Evolutionary conservation across 2,888 invertebrate genomes (phyloP).

Genomic region (Torymus auratus): DNA sequence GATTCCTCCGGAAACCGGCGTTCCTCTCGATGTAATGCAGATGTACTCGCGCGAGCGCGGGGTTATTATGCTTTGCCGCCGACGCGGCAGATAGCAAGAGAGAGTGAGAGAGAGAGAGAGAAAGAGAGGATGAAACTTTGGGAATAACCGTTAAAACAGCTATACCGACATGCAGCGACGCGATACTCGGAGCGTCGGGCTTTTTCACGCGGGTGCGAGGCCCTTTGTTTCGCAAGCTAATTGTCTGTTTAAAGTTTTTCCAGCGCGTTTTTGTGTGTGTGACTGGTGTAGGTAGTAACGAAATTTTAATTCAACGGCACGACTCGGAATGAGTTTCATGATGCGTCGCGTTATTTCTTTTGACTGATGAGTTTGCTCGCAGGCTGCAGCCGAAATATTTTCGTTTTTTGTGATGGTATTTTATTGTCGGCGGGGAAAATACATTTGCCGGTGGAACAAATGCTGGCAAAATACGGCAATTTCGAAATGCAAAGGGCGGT

Average conservation of each 20-base stretch:
- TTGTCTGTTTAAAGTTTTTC: slow-evolving; percentile 22
- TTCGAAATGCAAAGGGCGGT: no score
- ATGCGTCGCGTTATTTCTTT: no score
- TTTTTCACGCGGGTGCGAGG: neutral
- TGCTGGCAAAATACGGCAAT: no score
- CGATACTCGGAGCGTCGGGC: neutral
- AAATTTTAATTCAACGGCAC: neutral
- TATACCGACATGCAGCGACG: neutral
- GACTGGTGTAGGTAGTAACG: neutral
- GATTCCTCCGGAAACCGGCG: slow-evolving; percentile 51
- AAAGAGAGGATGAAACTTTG: slow-evolving; percentile 18
- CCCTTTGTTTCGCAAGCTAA: neutral
- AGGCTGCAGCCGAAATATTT: neutral
- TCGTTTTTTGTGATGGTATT: no score
- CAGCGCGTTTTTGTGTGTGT: neutral
- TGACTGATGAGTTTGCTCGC: no score
- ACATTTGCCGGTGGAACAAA: no score
- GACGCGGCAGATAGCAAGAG: slow-evolving; percentile 9
- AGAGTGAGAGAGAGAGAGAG: neutral
- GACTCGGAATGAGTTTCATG: no score
- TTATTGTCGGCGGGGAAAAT: no score
- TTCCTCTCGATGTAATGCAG: neutral
- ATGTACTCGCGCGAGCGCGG: neutral
- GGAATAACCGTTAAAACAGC: slow-evolving; percentile 52
- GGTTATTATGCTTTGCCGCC: slow-evolving; percentile 29